Evolutionary conservation across 2,797 vertebrate genomes (phyloP), one percentile per base, ranked within the genome.

Genomic region (Rhyacichthys aspro): DNA sequence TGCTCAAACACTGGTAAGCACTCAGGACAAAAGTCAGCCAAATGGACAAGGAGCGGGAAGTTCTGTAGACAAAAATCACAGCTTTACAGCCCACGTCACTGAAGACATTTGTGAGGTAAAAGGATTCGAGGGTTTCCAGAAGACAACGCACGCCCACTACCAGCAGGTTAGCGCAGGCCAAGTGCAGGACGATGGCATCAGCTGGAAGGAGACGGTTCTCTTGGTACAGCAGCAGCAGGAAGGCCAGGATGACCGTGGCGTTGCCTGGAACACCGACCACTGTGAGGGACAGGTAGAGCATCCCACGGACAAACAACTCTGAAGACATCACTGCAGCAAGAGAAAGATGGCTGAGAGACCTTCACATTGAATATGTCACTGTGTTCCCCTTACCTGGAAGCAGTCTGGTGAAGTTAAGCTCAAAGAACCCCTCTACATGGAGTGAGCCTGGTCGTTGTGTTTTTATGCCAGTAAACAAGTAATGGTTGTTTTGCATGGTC

Each of bases 1-100:
- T 71, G 69, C 90, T 90, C 50, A 93, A 72, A 48, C 91, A 89
- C 85, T 93, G 92, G 65, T 89, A 92, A 12, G 76, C 72, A 5
- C 90, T 92, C 46, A 93, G 70, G 39, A 87, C n/a, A 8, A 91
- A 94, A 33, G 92, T 93, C 57, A 94, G 81, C 92, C 91, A 93
- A 67, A 93, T 92, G 2, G 92, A 94, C 55, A 93, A 83, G 34
- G 88, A 83, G 1, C 91, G 88, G 3, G 83, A 84, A 0, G 84
- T 91, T 41, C 93, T 84, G 77, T 91, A 92, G 41, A 92, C 16
- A 36, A 91, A 93, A 63, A 93, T 91, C 47, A 92, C 78, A 1
- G 70, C 67, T 59, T 90, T 91, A 23, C 92, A 93, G 57, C 90
- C 78, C 0, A 43, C 1, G 16, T 92, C 82, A 0, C 76, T 57